Evolutionary conservation across 2,888 invertebrate genomes (phyloP).

Genomic region (Melinaea menophilus): DNA sequence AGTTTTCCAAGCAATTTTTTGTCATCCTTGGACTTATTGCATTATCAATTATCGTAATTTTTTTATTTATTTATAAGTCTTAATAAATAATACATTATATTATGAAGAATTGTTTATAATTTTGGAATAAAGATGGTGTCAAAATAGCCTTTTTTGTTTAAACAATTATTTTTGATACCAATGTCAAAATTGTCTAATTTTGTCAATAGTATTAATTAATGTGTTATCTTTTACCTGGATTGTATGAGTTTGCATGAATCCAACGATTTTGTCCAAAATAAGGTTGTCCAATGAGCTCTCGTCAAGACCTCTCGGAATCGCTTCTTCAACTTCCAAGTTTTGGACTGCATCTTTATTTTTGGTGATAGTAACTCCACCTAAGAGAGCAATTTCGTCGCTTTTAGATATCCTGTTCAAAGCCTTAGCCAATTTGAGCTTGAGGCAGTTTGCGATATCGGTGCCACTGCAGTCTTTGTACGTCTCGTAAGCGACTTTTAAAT

Average conservation of each 20-base stretch:
- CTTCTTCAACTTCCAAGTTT: constrained; percentile 81
- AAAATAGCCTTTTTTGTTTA: no score
- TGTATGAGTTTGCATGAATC: constrained; percentile 87
- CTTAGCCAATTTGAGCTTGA: constrained; percentile 88
- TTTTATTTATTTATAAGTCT: no score
- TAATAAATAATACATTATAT: no score
- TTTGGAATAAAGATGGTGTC: no score
- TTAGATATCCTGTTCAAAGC: constrained; percentile 86
- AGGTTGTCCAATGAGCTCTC: constrained; percentile 86
- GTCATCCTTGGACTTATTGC: no score
- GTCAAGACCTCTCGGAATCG: constrained; percentile 84
- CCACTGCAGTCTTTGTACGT: constrained; percentile 89
- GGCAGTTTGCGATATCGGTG: constrained; percentile 82
- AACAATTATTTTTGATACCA: no score
- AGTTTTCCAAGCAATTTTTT: no score
- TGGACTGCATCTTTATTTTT: constrained; percentile 77
- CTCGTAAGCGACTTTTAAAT: constrained; percentile 85
- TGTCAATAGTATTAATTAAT: no score
- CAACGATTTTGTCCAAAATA: constrained; percentile 85
- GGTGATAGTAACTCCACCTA: constrained; percentile 87
- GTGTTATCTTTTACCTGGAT: constrained; percentile 79
- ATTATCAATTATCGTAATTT: no score
- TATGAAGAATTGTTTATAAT: no score
- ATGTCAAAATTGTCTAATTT: no score
- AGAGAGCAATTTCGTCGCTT: constrained; percentile 81